Conservation (phyloP, 2,888 invertebrate species). For the Spodoptera exigua region DNA sequence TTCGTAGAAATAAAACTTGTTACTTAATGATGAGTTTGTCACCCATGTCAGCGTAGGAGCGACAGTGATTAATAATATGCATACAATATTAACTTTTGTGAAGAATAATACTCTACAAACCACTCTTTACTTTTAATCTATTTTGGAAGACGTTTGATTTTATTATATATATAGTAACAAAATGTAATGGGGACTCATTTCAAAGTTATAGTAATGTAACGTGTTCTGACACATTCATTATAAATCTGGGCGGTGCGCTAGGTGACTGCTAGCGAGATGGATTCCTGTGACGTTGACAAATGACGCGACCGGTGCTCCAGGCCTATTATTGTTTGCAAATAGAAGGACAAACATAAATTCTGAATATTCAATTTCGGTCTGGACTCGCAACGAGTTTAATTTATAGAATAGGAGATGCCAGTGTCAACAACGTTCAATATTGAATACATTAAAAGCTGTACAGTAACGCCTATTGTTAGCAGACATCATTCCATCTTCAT, state of each 20-base stretch:
- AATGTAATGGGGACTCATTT: neutral
- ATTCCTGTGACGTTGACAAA: slow-evolving; percentile 48
- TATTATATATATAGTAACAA: neutral
- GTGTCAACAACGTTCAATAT: neutral
- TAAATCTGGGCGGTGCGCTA: slow-evolving; percentile 23
- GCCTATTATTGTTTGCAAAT: slow-evolving; percentile 36
- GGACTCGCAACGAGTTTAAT: slow-evolving; percentile 7
- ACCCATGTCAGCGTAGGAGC: too few species aligned
- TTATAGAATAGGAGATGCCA: neutral
- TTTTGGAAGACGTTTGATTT: too few species aligned
- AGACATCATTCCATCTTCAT: too few species aligned
- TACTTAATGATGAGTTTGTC: too few species aligned
- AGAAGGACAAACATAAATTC: slow-evolving; percentile 29
- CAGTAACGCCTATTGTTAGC: too few species aligned
- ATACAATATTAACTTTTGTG: too few species aligned
- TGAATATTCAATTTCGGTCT: slow-evolving; percentile 20
- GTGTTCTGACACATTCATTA: slow-evolving; percentile 14
- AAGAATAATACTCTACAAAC: too few species aligned
- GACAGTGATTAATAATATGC: too few species aligned
- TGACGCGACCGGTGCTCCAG: slow-evolving; percentile 12
- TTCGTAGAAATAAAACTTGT: too few species aligned
- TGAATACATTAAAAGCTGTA: too few species aligned
- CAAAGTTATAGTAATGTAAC: too few species aligned
- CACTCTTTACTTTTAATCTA: too few species aligned
- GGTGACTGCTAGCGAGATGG: slow-evolving; percentile 38